Evolutionary conservation across 2,888 invertebrate genomes (phyloP).

Genomic region (Andricus quercusramuli): DNA sequence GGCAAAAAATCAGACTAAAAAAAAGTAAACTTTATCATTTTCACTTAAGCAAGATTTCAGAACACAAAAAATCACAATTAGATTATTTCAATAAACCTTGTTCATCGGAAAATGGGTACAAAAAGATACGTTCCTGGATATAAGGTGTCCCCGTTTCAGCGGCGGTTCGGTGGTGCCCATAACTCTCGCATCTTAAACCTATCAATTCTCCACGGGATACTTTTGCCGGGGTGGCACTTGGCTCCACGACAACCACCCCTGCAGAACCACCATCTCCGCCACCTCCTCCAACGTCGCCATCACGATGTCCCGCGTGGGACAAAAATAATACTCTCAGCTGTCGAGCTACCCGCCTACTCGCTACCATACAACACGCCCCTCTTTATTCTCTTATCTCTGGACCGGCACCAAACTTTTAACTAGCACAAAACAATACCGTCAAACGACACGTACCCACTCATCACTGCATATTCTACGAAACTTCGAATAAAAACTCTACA

Average conservation of each 20-base stretch:
- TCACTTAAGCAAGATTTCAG: no score
- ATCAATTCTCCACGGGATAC: constrained; percentile 49
- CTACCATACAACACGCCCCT: neutral
- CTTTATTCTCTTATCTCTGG: constrained; percentile 57
- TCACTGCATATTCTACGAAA: neutral
- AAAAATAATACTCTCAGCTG: constrained; percentile 51
- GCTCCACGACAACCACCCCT: constrained; percentile 9
- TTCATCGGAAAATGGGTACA: neutral
- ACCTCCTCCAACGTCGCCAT: constrained; percentile 1
- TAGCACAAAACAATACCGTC: constrained; percentile 55
- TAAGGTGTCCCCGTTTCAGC: constrained; percentile 7
- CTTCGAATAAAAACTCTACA: neutral
- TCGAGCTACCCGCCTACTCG: neutral
- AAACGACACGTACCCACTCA: neutral
- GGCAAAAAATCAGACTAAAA: no score
- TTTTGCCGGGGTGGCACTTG: constrained; percentile 28
- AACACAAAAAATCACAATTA: no score
- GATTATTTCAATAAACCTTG: neutral
- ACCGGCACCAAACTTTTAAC: constrained; percentile 58
- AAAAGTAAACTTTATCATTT: no score
- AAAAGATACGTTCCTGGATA: neutral
- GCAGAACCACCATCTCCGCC: neutral
- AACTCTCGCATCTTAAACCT: constrained; percentile 53
- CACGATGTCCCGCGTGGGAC: constrained; percentile 41
- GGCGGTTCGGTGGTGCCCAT: constrained; percentile 32